phyloP scores from a whole-genome alignment of 2,797 vertebrate species.

The Chromis chromis region DNA sequence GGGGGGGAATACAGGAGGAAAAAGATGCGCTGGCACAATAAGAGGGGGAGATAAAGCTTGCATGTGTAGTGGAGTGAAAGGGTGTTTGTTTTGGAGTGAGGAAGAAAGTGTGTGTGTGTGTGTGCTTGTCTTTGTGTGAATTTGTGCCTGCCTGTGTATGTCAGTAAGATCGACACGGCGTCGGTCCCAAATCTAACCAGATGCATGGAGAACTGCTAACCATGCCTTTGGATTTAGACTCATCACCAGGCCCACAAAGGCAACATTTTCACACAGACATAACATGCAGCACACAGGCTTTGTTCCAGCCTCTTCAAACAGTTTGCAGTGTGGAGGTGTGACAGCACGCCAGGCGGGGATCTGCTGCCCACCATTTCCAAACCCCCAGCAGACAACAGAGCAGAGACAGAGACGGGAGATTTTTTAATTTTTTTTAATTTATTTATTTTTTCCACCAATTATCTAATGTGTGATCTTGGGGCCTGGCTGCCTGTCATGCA shows the following conservation, averaged over 20 bases:
- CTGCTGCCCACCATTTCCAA: constrained; percentile 61
- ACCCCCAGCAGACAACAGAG: constrained; percentile 48
- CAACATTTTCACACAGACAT: constrained; percentile 56
- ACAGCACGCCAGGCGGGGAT: constrained; percentile 59
- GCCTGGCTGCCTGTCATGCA: constrained; percentile 56
- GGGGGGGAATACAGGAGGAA: constrained; percentile 24
- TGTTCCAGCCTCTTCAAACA: constrained; percentile 68
- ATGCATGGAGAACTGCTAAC: constrained; percentile 52
- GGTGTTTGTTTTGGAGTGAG: constrained; percentile 65
- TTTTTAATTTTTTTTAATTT: constrained; percentile 22
- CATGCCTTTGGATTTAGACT: constrained; percentile 40
- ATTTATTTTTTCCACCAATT: constrained; percentile 73
- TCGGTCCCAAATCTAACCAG: constrained; percentile 61
- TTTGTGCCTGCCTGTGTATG: constrained; percentile 28
- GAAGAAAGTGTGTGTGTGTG: constrained; percentile 34
- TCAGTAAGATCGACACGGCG: constrained; percentile 16
- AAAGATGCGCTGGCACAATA: constrained; percentile 46
- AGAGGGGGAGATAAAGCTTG: constrained; percentile 41
- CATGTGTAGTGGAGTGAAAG: constrained; percentile 65
- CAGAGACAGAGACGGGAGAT: constrained; percentile 7
- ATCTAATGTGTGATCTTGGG: constrained; percentile 78
- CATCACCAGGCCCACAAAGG: constrained; percentile 44
- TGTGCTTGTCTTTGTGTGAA: constrained; percentile 31
- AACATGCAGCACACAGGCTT: constrained; percentile 56
- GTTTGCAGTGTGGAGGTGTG: constrained; percentile 66